Evolutionary conservation across 2,797 vertebrate genomes (phyloP), one percentile per base, ranked within the genome.

Genomic region (Chelidonichthys spinosus): DNA sequence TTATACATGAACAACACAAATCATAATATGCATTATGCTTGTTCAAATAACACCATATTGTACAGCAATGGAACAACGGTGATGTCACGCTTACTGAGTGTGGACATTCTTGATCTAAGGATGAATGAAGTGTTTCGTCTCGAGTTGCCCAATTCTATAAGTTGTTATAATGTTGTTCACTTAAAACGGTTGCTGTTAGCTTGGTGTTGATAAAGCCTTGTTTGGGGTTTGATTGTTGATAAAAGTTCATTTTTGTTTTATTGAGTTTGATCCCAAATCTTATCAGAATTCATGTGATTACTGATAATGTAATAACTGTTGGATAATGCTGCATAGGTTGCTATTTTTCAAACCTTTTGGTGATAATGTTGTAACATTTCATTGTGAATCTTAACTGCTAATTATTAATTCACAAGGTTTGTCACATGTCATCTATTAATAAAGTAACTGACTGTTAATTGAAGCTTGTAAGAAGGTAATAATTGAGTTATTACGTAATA

Each of bases 61-160:
- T 86, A 79, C 79, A 85, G 78, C 63, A 81, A 70, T 66, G 71
- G 59, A 87, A 74, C 4, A 59, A 69, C 69, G 46, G 49, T 73
- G 53, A 40, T 67, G 58, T 69, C 67, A 69, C 59, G 60, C 11
- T 44, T 61, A n/a, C 53, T 81, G 71, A 62, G 67, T 7, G 0
- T 55, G 44, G 36, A 42, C 54, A 46, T 59, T 46, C 36, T 35
- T 42, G 53, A 39, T n/a, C 37, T 78, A 18, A 13, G 66, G 62
- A 61, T 60, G 61, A 55, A 52, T 17, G 3, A 33, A 49, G 32
- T 74, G 40, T 81, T 84, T 78, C 40, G 4, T 61, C 5, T 74
- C 73, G n/a, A 60, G 40, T 43, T 43, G 58, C 40, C 58, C 18
- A 70, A 8, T 78, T 70, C 77, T 62, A 6, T 59, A 39, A 52